A percentile compares a stretch with the other conserved stretches of the same genome.
These are phyloP conservation scores for Ivindomyrus marchei DNA, from an alignment of 2,113 vertebrate species.

Conservation along the genomic window DNA sequence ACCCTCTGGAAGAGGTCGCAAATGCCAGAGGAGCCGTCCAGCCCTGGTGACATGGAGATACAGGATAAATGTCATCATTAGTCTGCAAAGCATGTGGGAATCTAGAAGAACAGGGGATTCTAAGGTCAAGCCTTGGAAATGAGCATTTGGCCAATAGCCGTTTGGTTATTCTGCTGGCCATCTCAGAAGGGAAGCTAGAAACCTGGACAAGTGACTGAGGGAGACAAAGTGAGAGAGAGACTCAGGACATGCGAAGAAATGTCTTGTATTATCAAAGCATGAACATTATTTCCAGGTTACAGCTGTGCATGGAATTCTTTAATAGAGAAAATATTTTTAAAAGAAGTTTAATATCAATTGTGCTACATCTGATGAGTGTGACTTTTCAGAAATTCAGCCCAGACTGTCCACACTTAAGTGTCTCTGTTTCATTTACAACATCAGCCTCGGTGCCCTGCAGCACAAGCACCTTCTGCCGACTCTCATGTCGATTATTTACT, in stretches of 20 bases:
- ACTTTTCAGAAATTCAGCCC: neutral
- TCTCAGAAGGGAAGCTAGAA: neutral
- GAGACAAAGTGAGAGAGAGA: neutral
- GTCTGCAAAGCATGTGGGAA: neutral
- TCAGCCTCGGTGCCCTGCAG: neutral
- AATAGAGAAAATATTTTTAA: neutral
- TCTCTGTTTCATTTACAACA: neutral
- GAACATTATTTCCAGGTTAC: neutral
- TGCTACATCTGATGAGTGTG: neutral
- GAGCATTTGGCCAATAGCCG: neutral
- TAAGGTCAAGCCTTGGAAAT: neutral
- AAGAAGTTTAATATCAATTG: neutral
- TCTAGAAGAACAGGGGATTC: neutral
- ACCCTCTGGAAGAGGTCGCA: neutral
- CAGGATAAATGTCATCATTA: neutral
- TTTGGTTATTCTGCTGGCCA: neutral
- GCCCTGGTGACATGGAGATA: neutral
- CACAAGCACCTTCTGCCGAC: neutral
- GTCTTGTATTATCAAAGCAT: neutral
- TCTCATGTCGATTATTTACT: neutral
- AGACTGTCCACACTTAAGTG: neutral
- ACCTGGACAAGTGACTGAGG: neutral
- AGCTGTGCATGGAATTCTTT: neutral
- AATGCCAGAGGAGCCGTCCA: neutral
- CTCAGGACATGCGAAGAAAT: neutral